Evolutionary conservation across 2,888 invertebrate species (phyloP).

Genomic region (Callyntrura guangdongensis): DNA sequence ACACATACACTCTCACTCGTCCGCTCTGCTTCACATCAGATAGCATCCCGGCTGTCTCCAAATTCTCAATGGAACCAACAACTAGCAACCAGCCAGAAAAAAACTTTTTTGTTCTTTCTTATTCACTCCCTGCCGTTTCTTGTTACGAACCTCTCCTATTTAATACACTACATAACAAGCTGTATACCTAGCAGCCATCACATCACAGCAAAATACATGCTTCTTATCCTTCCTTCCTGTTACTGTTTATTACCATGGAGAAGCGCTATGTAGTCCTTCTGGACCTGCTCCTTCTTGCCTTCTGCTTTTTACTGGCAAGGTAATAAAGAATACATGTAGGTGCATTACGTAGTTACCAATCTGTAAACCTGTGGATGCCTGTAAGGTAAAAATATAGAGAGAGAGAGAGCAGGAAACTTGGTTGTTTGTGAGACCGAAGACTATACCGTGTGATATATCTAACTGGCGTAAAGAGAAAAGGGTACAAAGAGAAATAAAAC

Average conservation of each 20-base stretch:
- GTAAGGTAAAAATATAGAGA: conserved; percentile 49
- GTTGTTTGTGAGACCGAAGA: not conserved
- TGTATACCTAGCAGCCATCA: not conserved
- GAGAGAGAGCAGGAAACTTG: conserved; percentile 36
- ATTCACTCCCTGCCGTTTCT: not conserved
- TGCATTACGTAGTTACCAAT: not conserved
- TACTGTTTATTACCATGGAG: conserved; percentile 1
- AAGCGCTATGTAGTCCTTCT: not conserved
- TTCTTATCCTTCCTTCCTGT: not conserved
- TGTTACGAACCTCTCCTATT: not conserved
- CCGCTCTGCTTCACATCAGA: not conserved
- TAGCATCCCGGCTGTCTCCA: not conserved
- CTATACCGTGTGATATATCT: conserved; percentile 9
- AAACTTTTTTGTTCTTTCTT: not conserved
- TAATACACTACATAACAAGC: not conserved
- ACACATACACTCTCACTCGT: not conserved
- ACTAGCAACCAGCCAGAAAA: not conserved
- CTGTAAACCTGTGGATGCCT: conserved; percentile 41
- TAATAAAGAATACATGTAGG: not conserved
- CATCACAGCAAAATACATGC: not conserved
- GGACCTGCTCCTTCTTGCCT: not conserved
- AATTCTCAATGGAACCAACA: conserved; percentile 30
- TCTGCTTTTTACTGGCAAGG: not conserved
- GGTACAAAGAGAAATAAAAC: not conserved
- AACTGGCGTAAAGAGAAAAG: not conserved